phyloP scores from a whole-genome alignment of 2,113 vertebrate species.

The Steatornis caripensis region DNA sequence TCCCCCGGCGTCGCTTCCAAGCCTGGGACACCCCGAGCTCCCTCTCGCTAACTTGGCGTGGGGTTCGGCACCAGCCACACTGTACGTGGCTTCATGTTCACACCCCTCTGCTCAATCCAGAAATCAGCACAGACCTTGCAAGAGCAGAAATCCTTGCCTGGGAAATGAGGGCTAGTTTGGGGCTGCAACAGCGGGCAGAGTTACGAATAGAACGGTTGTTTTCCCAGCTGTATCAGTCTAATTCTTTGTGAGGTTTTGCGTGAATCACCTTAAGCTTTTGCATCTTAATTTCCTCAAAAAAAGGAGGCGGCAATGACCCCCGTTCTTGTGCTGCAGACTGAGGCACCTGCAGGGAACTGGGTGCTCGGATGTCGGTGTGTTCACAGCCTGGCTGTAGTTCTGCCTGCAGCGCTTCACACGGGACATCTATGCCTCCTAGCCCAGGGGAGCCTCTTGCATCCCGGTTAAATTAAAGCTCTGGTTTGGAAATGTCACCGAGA shows the following conservation, averaged over 20 bases:
- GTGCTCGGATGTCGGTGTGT: fast-evolving
- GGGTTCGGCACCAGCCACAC: too few relatives aligned
- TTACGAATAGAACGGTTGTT: not conserved
- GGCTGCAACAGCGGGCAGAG: not conserved
- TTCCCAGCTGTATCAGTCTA: not conserved
- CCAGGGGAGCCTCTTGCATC: not conserved
- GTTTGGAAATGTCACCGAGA: not conserved
- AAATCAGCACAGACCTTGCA: not conserved
- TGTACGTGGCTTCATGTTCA: fast-evolving
- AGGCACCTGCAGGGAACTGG: not conserved
- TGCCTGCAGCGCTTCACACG: not conserved
- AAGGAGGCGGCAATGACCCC: not conserved
- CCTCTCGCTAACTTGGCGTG: fast-evolving
- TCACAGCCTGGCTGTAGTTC: not conserved
- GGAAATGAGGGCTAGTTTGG: too few relatives aligned
- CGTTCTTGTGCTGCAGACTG: fast-evolving
- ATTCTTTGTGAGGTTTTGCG: not conserved
- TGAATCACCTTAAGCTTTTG: not conserved
- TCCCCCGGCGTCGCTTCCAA: fast-evolving
- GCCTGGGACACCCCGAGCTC: not conserved
- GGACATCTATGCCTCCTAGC: not conserved
- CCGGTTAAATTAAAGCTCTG: not conserved
- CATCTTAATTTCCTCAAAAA: not conserved
- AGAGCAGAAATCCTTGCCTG: not conserved
- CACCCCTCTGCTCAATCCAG: not conserved